Conservation (phyloP, 64 coral and sea anemone species). For the Astreopora myriophthalma region DNA sequence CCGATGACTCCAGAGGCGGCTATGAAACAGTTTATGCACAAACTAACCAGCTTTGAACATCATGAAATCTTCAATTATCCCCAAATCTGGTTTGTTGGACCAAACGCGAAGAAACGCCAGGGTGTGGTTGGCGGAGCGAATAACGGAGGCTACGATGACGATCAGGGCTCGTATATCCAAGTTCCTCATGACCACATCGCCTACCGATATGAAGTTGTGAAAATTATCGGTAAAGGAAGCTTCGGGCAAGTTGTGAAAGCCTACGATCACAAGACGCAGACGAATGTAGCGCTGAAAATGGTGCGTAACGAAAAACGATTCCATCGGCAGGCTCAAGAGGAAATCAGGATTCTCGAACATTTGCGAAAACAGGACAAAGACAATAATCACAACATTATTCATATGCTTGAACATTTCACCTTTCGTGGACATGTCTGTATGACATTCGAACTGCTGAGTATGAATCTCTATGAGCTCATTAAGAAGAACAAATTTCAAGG, state of each 20-base stretch:
- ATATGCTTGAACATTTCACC: constrained; percentile 98
- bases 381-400: constrained; percentile 98
- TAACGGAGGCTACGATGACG: constrained; percentile 98
- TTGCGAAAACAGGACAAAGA: constrained; percentile 98
- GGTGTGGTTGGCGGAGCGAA: constrained; percentile 99
- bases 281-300: constrained; percentile 96
- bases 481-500: constrained; percentile 99
- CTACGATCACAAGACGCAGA: constrained; percentile 98
- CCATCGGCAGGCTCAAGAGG: constrained; percentile 89
- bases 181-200: constrained; percentile 99
- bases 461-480: constrained; percentile 97
- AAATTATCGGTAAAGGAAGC: constrained; percentile 98
- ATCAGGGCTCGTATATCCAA: constrained; percentile 99
- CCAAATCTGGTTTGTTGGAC: constrained; percentile 97
- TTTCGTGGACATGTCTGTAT: constrained; percentile 99
- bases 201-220: constrained; percentile 98
- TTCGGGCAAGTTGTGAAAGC: constrained; percentile 99
- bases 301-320: constrained; percentile 98
- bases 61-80: constrained; percentile 99
- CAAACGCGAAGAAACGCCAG: constrained; percentile 97
- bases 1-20: constrained; percentile 88
- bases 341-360: constrained; percentile 91
- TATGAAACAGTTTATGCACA: constrained; percentile 98
- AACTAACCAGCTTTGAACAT: constrained; percentile 96
- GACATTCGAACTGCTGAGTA: constrained; percentile 98